Evolutionary conservation across 2,113 vertebrate genomes (phyloP).

Genomic region (Conger conger): DNA sequence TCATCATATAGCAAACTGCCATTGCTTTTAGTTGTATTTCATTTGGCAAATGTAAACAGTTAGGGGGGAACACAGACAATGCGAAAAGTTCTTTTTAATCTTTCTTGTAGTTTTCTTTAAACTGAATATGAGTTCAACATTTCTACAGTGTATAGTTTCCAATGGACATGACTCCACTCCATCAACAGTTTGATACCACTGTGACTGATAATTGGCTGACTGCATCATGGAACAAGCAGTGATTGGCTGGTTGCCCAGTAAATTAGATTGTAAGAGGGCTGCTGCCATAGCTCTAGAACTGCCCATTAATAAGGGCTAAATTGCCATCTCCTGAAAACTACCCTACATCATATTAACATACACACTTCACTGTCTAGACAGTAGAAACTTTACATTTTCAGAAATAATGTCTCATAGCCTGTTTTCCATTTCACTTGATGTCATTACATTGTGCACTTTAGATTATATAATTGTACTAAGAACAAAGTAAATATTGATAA

Average conservation of each 20-base stretch:
- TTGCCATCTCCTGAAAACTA: conserved; percentile 13
- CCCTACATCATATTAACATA: background rate
- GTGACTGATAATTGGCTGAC: conserved; percentile 14
- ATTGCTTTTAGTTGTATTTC: background rate
- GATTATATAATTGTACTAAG: background rate
- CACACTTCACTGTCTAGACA: background rate
- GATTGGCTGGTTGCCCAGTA: conserved; percentile 19
- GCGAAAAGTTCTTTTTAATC: background rate
- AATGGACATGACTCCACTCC: background rate
- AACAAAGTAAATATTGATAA: background rate
- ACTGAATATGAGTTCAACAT: background rate
- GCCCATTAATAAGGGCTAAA: conserved; percentile 34
- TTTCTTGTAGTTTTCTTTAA: background rate
- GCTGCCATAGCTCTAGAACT: conserved; percentile 23
- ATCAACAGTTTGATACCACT: background rate
- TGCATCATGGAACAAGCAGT: conserved; percentile 2
- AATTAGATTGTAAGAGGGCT: conserved; percentile 27
- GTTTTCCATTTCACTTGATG: background rate
- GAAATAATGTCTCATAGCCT: background rate
- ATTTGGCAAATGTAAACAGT: conserved; percentile 15
- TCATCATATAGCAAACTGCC: background rate
- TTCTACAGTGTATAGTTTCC: conserved; percentile 1
- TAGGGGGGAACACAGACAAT: background rate
- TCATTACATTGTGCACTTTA: background rate
- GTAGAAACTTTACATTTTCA: background rate